These are phyloP conservation scores for Xenentodon cancila DNA, from an alignment of 2,797 vertebrate species.

Conservation along the genomic window DNA sequence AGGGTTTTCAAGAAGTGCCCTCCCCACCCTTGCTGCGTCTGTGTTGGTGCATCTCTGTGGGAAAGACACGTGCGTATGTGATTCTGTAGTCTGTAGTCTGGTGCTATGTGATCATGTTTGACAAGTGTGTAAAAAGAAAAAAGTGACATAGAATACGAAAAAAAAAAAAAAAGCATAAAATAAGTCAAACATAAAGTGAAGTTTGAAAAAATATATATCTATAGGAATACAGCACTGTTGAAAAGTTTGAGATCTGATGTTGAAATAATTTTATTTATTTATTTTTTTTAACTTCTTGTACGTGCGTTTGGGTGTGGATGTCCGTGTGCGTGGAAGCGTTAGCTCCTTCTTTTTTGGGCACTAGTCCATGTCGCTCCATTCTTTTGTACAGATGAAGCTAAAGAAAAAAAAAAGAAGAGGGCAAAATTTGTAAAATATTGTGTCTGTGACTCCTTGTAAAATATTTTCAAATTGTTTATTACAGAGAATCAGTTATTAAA, in stretches of 20 bases:
- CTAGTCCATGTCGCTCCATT: constrained; percentile 86
- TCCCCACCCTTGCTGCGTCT: constrained; percentile 72
- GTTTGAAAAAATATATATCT: constrained; percentile 66
- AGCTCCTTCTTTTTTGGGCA: constrained; percentile 81
- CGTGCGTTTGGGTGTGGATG: constrained; percentile 68
- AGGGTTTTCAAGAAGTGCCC: constrained; percentile 48
- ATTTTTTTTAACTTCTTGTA: constrained; percentile 64
- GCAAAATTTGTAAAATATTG: constrained; percentile 99
- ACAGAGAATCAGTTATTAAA: constrained; percentile 99
- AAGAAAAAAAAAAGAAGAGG: constrained; percentile 81
- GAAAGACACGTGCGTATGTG: constrained; percentile 91
- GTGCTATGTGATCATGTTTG: constrained; percentile 91
- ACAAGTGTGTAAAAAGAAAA: constrained; percentile 79
- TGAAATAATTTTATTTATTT: constrained; percentile 60
- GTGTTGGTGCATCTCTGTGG: constrained; percentile 86
- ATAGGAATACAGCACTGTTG: constrained; percentile 82
- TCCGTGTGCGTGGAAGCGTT: constrained; percentile 75
- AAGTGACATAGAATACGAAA: constrained; percentile 71
- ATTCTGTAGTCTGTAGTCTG: constrained; percentile 98
- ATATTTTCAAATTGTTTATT: constrained; percentile 99
- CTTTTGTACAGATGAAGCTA: constrained; percentile 95
- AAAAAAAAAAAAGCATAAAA: constrained; percentile 68
- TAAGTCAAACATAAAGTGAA: constrained; percentile 87
- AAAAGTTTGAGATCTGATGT: constrained; percentile 83
- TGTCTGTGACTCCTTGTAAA: constrained; percentile 99